phyloP scores from a whole-genome alignment of 2,797 vertebrate species.

The Clarias platycephalus region DNA sequence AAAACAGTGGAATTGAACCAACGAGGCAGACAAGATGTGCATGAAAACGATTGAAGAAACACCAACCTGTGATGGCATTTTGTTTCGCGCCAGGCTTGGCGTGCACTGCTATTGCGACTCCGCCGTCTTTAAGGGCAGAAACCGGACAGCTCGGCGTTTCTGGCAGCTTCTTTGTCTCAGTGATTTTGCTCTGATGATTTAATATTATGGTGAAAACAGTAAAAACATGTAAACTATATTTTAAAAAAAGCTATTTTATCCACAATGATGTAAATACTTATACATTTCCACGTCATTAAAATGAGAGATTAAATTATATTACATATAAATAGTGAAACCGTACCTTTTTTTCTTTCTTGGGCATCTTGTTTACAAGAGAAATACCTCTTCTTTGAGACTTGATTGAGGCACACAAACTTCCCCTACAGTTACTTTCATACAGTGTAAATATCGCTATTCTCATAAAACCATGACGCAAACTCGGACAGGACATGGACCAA shows the following conservation, averaged over 20 bases:
- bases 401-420: background rate
- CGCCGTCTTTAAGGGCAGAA: constrained; percentile 70
- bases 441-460: background rate
- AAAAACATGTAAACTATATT: background rate
- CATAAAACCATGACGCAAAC: background rate
- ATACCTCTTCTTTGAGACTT: background rate
- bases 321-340: background rate
- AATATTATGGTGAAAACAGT: background rate
- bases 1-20: background rate
- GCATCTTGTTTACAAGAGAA: constrained; percentile 52
- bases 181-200: constrained; percentile 57
- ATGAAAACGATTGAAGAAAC: too few relatives aligned
- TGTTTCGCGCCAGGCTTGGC: constrained; percentile 86
- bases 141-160: constrained; percentile 70
- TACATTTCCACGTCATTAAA: background rate
- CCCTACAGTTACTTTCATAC: background rate
- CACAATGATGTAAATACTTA: background rate
- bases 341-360: constrained; percentile 63
- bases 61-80: constrained; percentile 83
- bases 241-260: background rate
- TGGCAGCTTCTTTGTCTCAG: constrained; percentile 29
- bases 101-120: constrained; percentile 76
- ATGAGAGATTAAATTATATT: too few relatives aligned
- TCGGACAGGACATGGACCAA: background rate
- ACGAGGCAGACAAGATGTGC: too few relatives aligned